A percentile compares a stretch with the other conserved stretches of the same genome.
Evolutionary conservation across 2,888 invertebrate species (phyloP).

Genomic region (Hemistola chrysoprasaria): DNA sequence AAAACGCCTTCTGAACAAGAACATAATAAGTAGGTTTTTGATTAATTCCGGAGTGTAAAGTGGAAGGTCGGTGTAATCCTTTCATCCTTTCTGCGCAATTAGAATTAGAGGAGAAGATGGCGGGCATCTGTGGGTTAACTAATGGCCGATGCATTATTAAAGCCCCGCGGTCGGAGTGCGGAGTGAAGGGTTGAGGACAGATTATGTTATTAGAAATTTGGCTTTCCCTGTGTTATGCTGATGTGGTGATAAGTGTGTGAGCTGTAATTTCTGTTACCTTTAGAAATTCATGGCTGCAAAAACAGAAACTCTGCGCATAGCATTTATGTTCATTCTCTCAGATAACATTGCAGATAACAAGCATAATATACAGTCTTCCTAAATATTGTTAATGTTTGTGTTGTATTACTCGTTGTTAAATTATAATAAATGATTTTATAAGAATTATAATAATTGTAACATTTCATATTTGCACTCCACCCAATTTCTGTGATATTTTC

Average conservation of each 20-base stretch:
- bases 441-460: no score
- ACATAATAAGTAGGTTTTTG: constrained; percentile 16
- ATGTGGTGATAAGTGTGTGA: constrained; percentile 37
- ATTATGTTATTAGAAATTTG: constrained; percentile 70
- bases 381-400: no score
- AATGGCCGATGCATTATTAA: constrained; percentile 81
- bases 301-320: no score
- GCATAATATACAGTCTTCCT: no score
- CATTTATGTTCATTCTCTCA: no score
- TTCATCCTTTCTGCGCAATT: constrained; percentile 69
- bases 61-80: constrained; percentile 58
- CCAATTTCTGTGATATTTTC: no score
- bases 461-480: no score
- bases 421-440: no score
- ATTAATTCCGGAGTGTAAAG: constrained; percentile 50
- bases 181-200: constrained; percentile 67
- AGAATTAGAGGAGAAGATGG: constrained; percentile 68
- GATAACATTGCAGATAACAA: no score
- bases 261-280: background rate
- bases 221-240: constrained; percentile 43
- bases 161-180: constrained; percentile 45
- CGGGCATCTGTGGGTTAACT: constrained; percentile 74
- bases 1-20: no score
- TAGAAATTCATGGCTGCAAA: no score
- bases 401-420: no score